Percentiles rank a stretch among this genome's conserved stretches.
phyloP scores from a whole-genome alignment of 2,888 invertebrate species.

The Listrodromus nycthemerus region DNA sequence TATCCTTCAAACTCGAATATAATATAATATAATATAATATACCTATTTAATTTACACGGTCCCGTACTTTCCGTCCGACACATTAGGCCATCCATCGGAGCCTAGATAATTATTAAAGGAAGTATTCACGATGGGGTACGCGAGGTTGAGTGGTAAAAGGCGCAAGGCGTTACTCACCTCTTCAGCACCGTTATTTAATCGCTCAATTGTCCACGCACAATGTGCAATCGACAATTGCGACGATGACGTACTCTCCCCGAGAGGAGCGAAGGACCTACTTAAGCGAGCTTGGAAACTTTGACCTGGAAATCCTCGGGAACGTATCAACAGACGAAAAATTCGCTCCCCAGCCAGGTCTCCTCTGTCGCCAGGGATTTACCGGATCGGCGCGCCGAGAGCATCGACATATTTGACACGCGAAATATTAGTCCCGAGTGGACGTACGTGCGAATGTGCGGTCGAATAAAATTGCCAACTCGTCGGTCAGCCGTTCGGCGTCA shows the following conservation, averaged over 20 bases:
- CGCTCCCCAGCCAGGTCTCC: neutral
- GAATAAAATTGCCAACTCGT: slow-evolving; percentile 11
- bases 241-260: slow-evolving; percentile 38
- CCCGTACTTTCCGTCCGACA: neutral
- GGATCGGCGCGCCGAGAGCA: neutral
- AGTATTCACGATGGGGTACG: slow-evolving; percentile 6
- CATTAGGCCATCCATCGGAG: neutral
- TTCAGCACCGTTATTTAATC: slow-evolving; percentile 60
- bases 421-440: neutral
- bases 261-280: slow-evolving; percentile 64
- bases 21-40: slow-evolving; percentile 9
- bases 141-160: slow-evolving; percentile 1
- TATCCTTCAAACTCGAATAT: neutral
- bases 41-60: slow-evolving; percentile 1
- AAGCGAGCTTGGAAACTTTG: slow-evolving; percentile 67
- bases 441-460: neutral
- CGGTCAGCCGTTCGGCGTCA: neutral
- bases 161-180: slow-evolving; percentile 25
- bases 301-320: slow-evolving; percentile 67
- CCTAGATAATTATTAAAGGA: neutral
- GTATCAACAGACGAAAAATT: slow-evolving; percentile 45
- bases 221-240: slow-evolving; percentile 52
- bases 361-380: neutral
- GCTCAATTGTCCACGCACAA: slow-evolving; percentile 42
- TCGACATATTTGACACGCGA: neutral